These are phyloP conservation scores for Hydropotes inermis DNA, from an alignment of 2,113 vertebrate genomes.

Conservation along the genomic window DNA sequence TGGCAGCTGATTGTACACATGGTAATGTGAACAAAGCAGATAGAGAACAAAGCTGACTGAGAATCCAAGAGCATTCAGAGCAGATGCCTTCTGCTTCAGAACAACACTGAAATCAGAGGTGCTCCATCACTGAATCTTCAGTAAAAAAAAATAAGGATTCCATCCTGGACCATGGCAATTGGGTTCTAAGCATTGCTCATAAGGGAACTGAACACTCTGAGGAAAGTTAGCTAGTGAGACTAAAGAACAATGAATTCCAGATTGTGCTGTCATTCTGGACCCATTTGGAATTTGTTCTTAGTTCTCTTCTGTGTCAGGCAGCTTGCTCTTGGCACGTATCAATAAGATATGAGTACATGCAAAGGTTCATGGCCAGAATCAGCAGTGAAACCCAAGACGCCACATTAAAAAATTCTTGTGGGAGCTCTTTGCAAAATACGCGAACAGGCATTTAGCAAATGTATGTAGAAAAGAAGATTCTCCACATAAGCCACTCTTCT, in stretches of 20 bases:
- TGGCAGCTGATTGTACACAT: conserved; percentile 74
- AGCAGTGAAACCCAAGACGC: neutral
- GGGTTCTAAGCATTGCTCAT: neutral
- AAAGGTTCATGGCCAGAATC: neutral
- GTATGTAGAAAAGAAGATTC: neutral
- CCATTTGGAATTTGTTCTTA: neutral
- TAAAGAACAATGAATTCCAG: neutral
- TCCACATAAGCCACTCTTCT: neutral
- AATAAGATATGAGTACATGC: neutral
- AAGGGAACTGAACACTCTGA: neutral
- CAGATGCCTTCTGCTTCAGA: neutral
- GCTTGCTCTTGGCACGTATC: neutral
- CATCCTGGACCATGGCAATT: neutral
- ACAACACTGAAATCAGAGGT: neutral
- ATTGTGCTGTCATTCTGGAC: neutral
- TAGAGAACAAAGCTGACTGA: conserved; percentile 25
- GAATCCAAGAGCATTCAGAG: neutral
- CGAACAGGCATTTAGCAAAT: neutral
- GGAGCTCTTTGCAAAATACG: neutral
- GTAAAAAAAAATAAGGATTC: conserved; percentile 17
- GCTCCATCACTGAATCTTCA: neutral
- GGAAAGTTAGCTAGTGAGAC: neutral
- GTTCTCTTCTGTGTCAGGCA: neutral
- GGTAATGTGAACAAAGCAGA: conserved; percentile 70
- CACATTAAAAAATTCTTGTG: neutral